A percentile compares a stretch with the other conserved stretches of the same genome.
Conservation (phyloP, 1,140 invertebrate species). For the Stenopsyche tienmushanensis region DNA sequence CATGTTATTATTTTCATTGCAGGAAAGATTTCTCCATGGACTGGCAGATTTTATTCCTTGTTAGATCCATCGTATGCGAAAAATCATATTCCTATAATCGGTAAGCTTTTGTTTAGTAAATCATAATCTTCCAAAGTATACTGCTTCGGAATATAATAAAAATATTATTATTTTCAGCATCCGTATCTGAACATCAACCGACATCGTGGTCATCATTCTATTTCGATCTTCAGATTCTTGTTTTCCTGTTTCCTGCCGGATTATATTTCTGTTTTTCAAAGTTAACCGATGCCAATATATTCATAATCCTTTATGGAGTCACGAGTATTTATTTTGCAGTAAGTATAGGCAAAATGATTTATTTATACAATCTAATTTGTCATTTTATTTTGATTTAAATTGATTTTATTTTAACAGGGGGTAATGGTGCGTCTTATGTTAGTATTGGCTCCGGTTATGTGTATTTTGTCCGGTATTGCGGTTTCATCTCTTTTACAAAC, state of each 20-base stretch:
- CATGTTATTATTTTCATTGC: constrained; percentile 39
- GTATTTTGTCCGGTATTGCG: constrained; percentile 92
- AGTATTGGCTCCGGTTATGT: constrained; percentile 97
- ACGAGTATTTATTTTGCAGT: constrained; percentile 98
- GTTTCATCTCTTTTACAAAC: constrained; percentile 86
- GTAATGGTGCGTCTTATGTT: constrained; percentile 99
- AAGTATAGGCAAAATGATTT: constrained; percentile 59
- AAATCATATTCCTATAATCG: constrained; percentile 98
- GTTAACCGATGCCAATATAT: constrained; percentile 94
- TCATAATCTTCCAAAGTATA: neutral
- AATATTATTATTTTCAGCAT: constrained; percentile 60
- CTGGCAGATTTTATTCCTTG: constrained; percentile 96
- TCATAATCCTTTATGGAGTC: constrained; percentile 95
- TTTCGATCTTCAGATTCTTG: constrained; percentile 93
- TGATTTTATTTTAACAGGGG: constrained; percentile 63
- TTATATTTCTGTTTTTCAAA: constrained; percentile 95
- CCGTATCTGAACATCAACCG: constrained; percentile 98
- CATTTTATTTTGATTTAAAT: neutral
- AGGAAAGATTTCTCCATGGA: constrained; percentile 97
- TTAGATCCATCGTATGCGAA: constrained; percentile 98
- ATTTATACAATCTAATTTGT: neutral
- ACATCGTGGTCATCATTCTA: constrained; percentile 99
- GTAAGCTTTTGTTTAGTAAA: constrained; percentile 45
- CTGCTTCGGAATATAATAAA: neutral
- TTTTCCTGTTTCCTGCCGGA: constrained; percentile 94